Conservation (phyloP, 2,888 invertebrate species). For the Heliconius sara region DNA sequence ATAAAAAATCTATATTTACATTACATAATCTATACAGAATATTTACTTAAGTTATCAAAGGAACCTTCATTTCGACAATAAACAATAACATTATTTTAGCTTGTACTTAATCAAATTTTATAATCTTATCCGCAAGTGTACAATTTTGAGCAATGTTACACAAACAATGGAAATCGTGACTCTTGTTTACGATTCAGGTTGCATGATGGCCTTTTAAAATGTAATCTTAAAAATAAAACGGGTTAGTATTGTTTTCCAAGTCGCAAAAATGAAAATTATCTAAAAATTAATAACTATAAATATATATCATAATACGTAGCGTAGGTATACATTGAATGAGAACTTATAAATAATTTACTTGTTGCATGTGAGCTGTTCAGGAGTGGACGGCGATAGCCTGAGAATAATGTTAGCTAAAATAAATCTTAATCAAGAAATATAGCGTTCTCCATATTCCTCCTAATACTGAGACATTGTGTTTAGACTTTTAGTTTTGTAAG, state of each 20-base stretch:
- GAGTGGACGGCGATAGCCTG: too few relatives aligned
- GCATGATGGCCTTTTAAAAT: conserved; percentile 32
- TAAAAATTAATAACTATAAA: not conserved
- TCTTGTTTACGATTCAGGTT: conserved; percentile 30
- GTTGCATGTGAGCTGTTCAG: too few relatives aligned
- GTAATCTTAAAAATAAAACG: conserved; percentile 18
- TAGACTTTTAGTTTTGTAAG: too few relatives aligned
- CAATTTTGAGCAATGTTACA: conserved; percentile 34
- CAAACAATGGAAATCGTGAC: conserved; percentile 45
- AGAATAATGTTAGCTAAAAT: too few relatives aligned
- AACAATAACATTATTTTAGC: not conserved
- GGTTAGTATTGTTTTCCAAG: not conserved
- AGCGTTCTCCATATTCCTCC: too few relatives aligned
- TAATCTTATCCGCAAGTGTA: conserved; percentile 36
- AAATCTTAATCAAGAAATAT: too few relatives aligned
- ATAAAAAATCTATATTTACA: too few relatives aligned
- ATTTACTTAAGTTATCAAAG: not conserved
- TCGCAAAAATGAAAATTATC: not conserved
- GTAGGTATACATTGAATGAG: too few relatives aligned
- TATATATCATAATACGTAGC: too few relatives aligned
- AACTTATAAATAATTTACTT: too few relatives aligned
- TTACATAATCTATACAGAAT: too few relatives aligned
- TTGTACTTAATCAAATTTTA: conserved; percentile 9
- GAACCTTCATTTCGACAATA: not conserved
- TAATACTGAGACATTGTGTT: too few relatives aligned